phyloP scores from a whole-genome alignment of 2,113 vertebrate genomes.

The Ailurus styani region DNA sequence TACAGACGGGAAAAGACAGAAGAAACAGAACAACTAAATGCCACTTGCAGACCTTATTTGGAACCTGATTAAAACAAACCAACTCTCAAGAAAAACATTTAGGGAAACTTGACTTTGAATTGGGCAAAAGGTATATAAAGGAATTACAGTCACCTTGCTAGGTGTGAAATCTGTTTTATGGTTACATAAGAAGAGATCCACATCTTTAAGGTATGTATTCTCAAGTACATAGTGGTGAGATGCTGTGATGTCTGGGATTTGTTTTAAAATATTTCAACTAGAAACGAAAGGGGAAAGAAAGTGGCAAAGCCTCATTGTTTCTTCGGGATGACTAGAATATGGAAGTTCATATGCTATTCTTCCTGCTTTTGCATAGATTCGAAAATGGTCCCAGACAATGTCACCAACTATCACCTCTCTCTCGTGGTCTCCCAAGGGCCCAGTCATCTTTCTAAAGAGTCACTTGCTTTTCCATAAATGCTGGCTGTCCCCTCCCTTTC shows the following conservation, averaged over 20 bases:
- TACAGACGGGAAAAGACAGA: neutral
- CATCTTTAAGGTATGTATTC: neutral
- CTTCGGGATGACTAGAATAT: neutral
- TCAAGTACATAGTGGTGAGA: neutral
- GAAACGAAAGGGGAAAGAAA: neutral
- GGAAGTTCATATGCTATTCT: neutral
- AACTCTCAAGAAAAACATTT: neutral
- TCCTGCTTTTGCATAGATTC: neutral
- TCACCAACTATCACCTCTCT: neutral
- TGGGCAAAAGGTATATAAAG: too few relatives aligned
- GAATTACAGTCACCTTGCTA: neutral
- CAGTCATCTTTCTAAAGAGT: neutral
- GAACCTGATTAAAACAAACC: neutral
- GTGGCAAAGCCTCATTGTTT: neutral
- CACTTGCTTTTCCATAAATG: neutral
- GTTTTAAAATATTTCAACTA: neutral
- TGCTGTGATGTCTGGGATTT: neutral
- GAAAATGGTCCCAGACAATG: neutral
- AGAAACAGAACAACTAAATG: neutral
- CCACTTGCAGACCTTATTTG: fast-evolving
- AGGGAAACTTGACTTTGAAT: neutral
- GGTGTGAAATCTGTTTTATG: neutral
- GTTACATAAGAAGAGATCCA: neutral
- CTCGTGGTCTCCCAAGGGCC: neutral
- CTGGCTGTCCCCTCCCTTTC: neutral